A percentile compares a stretch with the other conserved stretches of the same genome.
Evolutionary conservation across 2,113 vertebrate genomes (phyloP).

Genomic region (Lota lota): DNA sequence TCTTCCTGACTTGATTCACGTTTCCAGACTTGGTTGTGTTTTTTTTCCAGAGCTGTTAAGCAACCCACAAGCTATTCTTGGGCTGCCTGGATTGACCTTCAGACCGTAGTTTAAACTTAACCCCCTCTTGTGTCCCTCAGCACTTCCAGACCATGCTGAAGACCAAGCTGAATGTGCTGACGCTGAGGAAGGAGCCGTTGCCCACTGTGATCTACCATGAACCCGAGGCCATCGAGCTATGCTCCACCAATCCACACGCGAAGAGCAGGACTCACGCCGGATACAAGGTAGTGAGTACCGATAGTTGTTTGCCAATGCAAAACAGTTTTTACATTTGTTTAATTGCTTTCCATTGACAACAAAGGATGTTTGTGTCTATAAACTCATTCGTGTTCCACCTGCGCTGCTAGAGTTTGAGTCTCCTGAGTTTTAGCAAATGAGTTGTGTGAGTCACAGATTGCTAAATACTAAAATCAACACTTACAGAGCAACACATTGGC

Average conservation of each 20-base stretch:
- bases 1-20: too few species aligned
- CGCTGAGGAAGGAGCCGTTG: conserved; percentile 92
- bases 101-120: neutral
- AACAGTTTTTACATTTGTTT: too few species aligned
- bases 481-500: conserved; percentile 20
- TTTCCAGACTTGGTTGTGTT: too few species aligned
- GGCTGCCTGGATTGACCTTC: neutral
- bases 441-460: neutral
- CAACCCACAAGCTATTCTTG: neutral
- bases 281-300: conserved; percentile 83
- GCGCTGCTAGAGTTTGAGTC: too few species aligned
- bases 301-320: too few species aligned
- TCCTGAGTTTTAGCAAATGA: too few species aligned
- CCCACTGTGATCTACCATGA: conserved; percentile 96
- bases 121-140: conserved; percentile 65
- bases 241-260: conserved; percentile 86
- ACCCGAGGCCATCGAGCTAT: conserved; percentile 96
- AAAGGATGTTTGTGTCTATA: too few species aligned
- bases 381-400: too few species aligned
- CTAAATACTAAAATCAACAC: conserved; percentile 21
- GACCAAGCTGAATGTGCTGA: conserved; percentile 95
- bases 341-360: too few species aligned
- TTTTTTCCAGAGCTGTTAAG: too few species aligned
- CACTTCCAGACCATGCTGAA: conserved; percentile 99
- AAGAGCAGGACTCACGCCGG: conserved; percentile 85